Conservation (phyloP, 2,113 vertebrate genomes). For the Chascanopsetta lugubris region DNA sequence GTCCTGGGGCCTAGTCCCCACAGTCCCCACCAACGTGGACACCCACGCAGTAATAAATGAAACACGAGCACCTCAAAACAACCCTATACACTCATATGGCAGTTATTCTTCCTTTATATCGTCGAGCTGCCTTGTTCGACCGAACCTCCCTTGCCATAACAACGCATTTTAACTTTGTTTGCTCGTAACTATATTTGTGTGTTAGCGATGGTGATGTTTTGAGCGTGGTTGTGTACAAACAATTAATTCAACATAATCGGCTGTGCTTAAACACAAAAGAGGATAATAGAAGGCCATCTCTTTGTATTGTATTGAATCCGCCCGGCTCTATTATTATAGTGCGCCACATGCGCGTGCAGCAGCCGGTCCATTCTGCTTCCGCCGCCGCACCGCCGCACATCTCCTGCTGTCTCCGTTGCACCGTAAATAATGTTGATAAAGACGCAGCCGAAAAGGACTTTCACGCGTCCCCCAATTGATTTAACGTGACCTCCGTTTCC, state of each 20-base stretch:
- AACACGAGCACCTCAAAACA: too few relatives aligned
- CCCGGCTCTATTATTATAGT: constrained; percentile 30
- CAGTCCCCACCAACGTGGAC: neutral
- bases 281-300: neutral
- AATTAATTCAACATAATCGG: too few relatives aligned
- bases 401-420: constrained; percentile 61
- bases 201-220: too few relatives aligned
- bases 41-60: too few relatives aligned
- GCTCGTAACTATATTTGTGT: too few relatives aligned
- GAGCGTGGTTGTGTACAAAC: too few relatives aligned
- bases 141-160: too few relatives aligned
- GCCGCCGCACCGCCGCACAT: too few relatives aligned
- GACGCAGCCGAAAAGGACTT: constrained; percentile 92
- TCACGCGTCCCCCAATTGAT: constrained; percentile 97
- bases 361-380: constrained; percentile 56
- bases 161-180: too few relatives aligned
- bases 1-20: neutral
- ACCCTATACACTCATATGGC: too few relatives aligned
- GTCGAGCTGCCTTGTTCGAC: too few relatives aligned
- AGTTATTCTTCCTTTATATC: too few relatives aligned
- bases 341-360: constrained; percentile 40
- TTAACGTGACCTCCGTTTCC: constrained; percentile 97
- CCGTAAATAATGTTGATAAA: constrained; percentile 98
- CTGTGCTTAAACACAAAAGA: neutral
- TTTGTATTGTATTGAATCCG: constrained; percentile 1